Base-by-base conservation (phyloP, 2,888 invertebrate species). In the Helicoverpa assulta region DNA sequence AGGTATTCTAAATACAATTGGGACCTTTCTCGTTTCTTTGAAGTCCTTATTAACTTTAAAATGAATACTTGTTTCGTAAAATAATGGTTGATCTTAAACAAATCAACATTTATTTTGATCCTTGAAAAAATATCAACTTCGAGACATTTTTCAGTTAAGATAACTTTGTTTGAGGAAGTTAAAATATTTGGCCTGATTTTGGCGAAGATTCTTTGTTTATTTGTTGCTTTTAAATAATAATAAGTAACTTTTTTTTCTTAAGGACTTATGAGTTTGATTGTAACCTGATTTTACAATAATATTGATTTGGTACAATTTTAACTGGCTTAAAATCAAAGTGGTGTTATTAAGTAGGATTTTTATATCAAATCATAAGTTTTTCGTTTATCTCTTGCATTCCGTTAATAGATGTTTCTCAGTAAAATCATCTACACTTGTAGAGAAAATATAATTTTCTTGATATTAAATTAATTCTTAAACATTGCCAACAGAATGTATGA, bases 161-260 rank as follows among this genome's bases (percentile, higher is more conserved):
- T 71, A 73, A 71, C 62, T 82, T 70, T 80, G 66, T 67, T 70
- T 64, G 60, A 56, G 57, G 57, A 73, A 70, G 53, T 33, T 59
- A 47, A 64, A 69, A 53, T 58, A 70, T 67, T 76, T 68, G 40
- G 63, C 6, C 53, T 21, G 37, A 71, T 70, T 74, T 18, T 14
- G 18, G 54, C 55, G 19, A 21, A 58, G 18, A 62, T 57, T 50
- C 56, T 57, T 5, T 47, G 52, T 14, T 1, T 29, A 10, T 19
- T 59, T 56, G 52, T 76, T 71, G n/a, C 19, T 40, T 47, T 52
- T 40, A 43, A 43, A 43, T 43, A 5, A 12, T 43, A 43, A 14
- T 43, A 16, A 14, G 16, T 29, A 37, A 21, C 18, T 64, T 67
- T 63, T 62, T 29, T 56, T 69, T n/a, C 51, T 6, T 51, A 56